Evolutionary conservation across 2,797 vertebrate species (phyloP), one percentile per base, ranked within the genome.

Genomic region (Rallus crepitans): DNA sequence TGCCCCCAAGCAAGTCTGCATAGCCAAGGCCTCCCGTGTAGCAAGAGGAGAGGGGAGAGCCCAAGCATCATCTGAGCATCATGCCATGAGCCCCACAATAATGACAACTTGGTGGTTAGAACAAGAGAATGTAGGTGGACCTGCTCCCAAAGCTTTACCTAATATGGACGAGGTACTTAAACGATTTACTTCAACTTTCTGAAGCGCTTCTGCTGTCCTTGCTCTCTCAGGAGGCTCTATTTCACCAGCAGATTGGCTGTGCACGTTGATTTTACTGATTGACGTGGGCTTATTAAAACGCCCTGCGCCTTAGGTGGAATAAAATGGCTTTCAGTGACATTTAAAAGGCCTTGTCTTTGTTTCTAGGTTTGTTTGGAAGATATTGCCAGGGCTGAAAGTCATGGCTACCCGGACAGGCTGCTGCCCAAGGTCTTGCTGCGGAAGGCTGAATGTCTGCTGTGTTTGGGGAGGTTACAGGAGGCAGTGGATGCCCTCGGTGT

Each of bases 331-430:
- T 65, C 42, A 83, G 69, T 47, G n/a, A 12, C 7, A 1, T 39
- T 59, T 65, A 6, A 72, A 93, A 81, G 52, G 11, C 15, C 12
- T 97, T 68, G 9, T 84, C 61, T 90, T 92, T 89, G 33, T 83
- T 93, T 87, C 35, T 91, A 99, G 99, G 98, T 98, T 59, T 99
- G 98, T 94, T 97, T 99, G 82, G 91, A 98, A 90, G 99, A 99
- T 90, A 99, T 99, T 61, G 81, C 89, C 50, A 98, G 95, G 90
- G 99, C 99, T 48, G 79, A 98, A 87, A 96, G 79, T 33, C 98
- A 98, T 9, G 98, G 98, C 65, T 99, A 99, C 94, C 99, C 99
- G 12, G 97, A 98, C 86, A 98, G 97, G 80, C 97, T 99, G 82
- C 97, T 94, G 42, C 97, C 98, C 91, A 99, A 99, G 97, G 81